Evolutionary conservation across 2,888 invertebrate species (phyloP).

Genomic region (Hypena proboscidalis): DNA sequence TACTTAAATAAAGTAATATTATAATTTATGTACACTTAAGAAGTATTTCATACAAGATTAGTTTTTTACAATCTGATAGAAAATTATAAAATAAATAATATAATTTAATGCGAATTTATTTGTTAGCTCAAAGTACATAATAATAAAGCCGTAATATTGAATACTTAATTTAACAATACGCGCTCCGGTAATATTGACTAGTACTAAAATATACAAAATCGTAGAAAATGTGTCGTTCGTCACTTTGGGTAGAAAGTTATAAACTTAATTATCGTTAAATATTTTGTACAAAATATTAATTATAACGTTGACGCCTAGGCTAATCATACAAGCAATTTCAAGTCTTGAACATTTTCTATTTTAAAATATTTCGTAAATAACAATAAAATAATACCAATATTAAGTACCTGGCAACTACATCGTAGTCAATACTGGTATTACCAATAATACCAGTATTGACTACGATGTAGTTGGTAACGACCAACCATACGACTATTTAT

Average conservation of each 20-base stretch:
- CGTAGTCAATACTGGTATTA: no score
- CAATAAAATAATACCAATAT: no score
- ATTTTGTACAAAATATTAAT: slow-evolving; percentile 40
- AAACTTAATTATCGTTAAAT: slow-evolving; percentile 21
- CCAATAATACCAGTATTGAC: no score
- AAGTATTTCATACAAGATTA: not conserved
- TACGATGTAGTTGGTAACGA: no score
- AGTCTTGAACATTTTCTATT: no score
- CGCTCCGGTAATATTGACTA: slow-evolving; percentile 59
- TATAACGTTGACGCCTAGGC: slow-evolving; percentile 13
- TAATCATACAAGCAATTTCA: not conserved
- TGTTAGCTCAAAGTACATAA: slow-evolving; percentile 27
- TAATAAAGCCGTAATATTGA: slow-evolving; percentile 43
- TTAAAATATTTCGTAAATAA: no score
- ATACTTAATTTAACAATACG: slow-evolving; percentile 28
- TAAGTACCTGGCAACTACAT: no score
- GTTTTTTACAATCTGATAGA: not conserved
- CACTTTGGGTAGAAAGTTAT: slow-evolving; percentile 19
- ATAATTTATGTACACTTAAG: not conserved
- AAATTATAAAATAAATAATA: slow-evolving; percentile 21
- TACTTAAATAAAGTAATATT: no score
- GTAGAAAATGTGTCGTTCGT: slow-evolving; percentile 40
- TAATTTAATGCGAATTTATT: slow-evolving; percentile 26
- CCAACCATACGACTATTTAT: no score
- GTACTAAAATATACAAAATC: slow-evolving; percentile 55